Conservation (phyloP, 92 coral and sea anemone genomes). For the Chrysogorgia sp. region DNA sequence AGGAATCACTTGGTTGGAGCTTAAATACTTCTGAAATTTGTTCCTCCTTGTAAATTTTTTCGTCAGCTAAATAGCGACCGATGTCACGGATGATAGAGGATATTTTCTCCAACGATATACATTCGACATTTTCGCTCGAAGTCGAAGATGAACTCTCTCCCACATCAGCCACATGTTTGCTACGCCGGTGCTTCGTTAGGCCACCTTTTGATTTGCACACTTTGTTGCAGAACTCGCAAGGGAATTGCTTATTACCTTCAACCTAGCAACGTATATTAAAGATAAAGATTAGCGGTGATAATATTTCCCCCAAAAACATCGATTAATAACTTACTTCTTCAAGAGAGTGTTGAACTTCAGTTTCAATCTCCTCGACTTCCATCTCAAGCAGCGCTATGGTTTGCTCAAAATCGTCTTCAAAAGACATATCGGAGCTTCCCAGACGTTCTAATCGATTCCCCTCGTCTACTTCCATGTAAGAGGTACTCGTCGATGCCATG, state of each 20-base stretch:
- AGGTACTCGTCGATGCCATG: neutral
- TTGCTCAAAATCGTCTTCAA: constrained; percentile 21
- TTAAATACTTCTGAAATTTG: constrained; percentile 1
- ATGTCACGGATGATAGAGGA: neutral
- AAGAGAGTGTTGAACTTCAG: constrained; percentile 11
- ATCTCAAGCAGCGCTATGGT: constrained; percentile 14
- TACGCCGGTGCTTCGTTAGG: neutral
- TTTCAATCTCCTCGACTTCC: constrained; percentile 3
- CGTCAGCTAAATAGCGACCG: neutral
- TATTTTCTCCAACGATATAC: neutral
- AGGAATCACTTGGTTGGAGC: constrained; percentile 22
- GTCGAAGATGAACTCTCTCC: neutral
- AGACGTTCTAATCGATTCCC: neutral
- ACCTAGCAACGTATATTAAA: constrained; percentile 2
- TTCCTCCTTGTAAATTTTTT: neutral
- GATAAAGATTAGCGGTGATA: neutral
- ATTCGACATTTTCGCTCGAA: neutral
- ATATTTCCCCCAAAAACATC: neutral
- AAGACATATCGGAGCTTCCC: too few species aligned
- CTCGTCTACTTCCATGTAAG: constrained; percentile 1
- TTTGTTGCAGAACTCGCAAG: constrained; percentile 15
- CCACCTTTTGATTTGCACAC: constrained; percentile 27
- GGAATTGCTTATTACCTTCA: constrained; percentile 30
- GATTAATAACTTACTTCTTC: constrained; percentile 20
- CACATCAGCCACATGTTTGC: neutral